Evolutionary conservation across 2,888 invertebrate species (phyloP), one percentile per base, ranked within the genome.

Genomic region (Lasioglossum lativentre): DNA sequence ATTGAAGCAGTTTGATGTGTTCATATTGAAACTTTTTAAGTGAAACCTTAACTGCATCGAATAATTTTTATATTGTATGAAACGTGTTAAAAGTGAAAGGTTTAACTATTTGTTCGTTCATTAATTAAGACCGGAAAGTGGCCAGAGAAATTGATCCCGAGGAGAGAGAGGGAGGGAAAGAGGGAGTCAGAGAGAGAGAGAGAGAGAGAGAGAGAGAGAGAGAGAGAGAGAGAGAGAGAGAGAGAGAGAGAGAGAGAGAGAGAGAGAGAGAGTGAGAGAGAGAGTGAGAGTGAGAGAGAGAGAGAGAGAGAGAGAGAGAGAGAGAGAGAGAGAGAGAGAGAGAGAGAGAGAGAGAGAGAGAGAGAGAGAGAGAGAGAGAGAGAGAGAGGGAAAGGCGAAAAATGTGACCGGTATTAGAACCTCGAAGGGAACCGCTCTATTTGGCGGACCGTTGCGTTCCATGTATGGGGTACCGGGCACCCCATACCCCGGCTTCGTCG

Each of bases 381-480:
- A 34, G 66, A 30, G 30, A 23, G 34, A 52, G 63, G 74, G 74
- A 78, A 70, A 74, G 75, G 70, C 45, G 70, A 84, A 71, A 84
- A 84, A 78, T 84, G 78, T 71, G 79, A 10, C 52, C 42, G 34
- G 76, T 72, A 82, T 82, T 86, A 82, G 86, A 83, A 80, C 70
- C 40, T 82, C 68, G 68, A 82, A 59, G 81, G 73, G 75, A 79
- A 87, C 79, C 87, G 87, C 87, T 87, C 84, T 87, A 87, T 87
- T 84, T 80, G 84, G 87, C 38, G 75, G 79, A 71, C 75, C 80
- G 71, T 71, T 30, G 80, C 74, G 80, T 78, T 79, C 84, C 87
- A 81, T 81, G 87, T 87, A 83, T 75, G 86, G 84, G 72, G 74
- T 45, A 47, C 71, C 52, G 56, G 45, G 40, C 72, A 59, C 6